Base-by-base conservation (phyloP, 2,113 vertebrate genomes). In the Clarias magur region DNA sequence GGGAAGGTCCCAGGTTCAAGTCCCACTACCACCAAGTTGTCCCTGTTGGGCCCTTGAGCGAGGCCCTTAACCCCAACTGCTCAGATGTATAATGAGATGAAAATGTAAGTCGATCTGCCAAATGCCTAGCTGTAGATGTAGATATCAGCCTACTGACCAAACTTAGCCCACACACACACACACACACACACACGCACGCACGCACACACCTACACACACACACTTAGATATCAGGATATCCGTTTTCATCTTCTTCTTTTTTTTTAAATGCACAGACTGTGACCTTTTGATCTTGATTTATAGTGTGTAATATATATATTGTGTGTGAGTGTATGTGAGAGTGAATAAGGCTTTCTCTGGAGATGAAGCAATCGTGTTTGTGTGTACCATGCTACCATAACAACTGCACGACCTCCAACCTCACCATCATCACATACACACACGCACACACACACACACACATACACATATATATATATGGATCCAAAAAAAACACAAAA, bases 321-420 rank as follows among this genome's bases (percentile, higher is more conserved):
- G 72, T 25, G 38, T 75, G 48, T 42, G 73, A 73, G 85, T 79
- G 53, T 38, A 27, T 12, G 30, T 63, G 56, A 80, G 54, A 9
- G 42, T 11, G n/a, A 62, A n/a, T 62, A 88, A 84, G 91, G 82
- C 83, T 91, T 86, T 88, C 84, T 85, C 48, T 68, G 42, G 72
- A 38, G 83, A 91, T 90, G 90, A 93, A 88, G 72, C 53, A 88
- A 63, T 82, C 53, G 84, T 94, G 90, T 94, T 94, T 93, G 79
- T 91, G 75, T 91, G 78, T 65, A 70, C 75, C 7, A 59, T 60
- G 91, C 93, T 92, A 65, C 92, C 86, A 91, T 90, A 92, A 92
- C 93, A 93, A 93, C 93, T 59, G 63, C 21, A 30, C 85, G 82
- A 93, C 90, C 93, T 93, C 87, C 93, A 88, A 93, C 90, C 89